Evolutionary conservation across 2,797 vertebrate genomes (phyloP).

Genomic region (Pipistrellus nathusii): DNA sequence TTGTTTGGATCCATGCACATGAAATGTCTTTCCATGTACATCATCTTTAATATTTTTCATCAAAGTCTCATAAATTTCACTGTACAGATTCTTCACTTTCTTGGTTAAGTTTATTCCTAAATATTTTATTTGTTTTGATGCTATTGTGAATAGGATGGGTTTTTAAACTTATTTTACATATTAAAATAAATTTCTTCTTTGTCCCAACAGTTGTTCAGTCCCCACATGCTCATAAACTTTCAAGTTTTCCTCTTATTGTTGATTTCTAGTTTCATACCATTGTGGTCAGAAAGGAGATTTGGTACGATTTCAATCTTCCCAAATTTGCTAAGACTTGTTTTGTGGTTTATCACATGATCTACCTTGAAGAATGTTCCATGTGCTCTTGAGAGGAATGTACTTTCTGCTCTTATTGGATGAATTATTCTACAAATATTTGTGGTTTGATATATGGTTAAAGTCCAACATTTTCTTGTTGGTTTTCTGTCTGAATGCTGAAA

Average conservation of each 20-base stretch:
- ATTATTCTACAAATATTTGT: conserved; percentile 12
- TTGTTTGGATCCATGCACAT: neutral
- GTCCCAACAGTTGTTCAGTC: neutral
- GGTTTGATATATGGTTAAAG: neutral
- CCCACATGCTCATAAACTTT: neutral
- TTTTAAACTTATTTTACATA: neutral
- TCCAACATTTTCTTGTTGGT: neutral
- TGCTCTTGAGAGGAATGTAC: neutral
- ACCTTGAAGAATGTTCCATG: neutral
- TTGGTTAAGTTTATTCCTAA: conserved; percentile 17
- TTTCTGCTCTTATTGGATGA: neutral
- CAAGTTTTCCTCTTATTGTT: conserved; percentile 1
- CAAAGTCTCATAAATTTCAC: neutral
- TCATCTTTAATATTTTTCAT: neutral
- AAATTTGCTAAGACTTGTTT: conserved; percentile 52
- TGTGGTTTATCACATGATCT: conserved; percentile 13
- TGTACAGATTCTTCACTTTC: neutral
- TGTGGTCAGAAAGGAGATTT: conserved; percentile 17
- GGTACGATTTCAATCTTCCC: conserved; percentile 33
- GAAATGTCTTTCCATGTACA: neutral
- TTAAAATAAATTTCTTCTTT: neutral
- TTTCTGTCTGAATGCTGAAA: conserved; percentile 13
- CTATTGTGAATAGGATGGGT: neutral
- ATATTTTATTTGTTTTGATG: conserved; percentile 36
- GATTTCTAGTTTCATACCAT: conserved; percentile 32